Conservation (phyloP, 2,888 invertebrate species). For the Phyto melanocephala region DNA sequence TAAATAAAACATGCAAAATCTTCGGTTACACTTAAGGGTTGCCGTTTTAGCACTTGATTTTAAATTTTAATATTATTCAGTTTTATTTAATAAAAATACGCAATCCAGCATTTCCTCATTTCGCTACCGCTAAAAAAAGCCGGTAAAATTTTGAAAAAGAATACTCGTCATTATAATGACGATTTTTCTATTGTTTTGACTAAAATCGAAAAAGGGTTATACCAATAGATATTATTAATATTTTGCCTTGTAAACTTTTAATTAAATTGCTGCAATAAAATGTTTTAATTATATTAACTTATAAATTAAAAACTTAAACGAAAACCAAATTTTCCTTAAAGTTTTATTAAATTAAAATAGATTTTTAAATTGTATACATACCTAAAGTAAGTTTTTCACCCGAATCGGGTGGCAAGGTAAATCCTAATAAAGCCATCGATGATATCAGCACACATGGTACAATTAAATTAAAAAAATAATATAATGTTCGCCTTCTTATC, state of each 20-base stretch:
- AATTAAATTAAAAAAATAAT: constrained; percentile 99
- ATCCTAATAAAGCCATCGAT: constrained; percentile 98
- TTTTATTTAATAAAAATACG: constrained; percentile 52
- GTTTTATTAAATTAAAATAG: background rate
- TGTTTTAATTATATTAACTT: constrained; percentile 35
- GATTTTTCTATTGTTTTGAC: background rate
- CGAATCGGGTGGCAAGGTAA: constrained; percentile 96
- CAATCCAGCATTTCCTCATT: constrained; percentile 77
- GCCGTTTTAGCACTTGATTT: background rate
- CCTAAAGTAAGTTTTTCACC: constrained; percentile 79
- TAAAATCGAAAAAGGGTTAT: background rate
- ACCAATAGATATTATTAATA: background rate
- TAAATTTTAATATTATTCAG: background rate
- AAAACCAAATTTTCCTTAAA: background rate
- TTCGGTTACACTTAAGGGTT: background rate
- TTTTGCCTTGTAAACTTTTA: background rate
- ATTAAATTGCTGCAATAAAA: constrained; percentile 45
- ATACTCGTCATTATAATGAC: background rate
- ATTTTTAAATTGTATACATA: constrained; percentile 71
- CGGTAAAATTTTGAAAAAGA: constrained; percentile 8
- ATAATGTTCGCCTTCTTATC: constrained; percentile 96
- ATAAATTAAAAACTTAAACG: background rate
- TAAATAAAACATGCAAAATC: constrained; percentile 44
- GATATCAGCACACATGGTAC: constrained; percentile 99
- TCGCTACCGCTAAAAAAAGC: constrained; percentile 73